Percentiles rank a stretch among this genome's conserved stretches.
phyloP scores from a whole-genome alignment of 2,113 vertebrate species.

The Rattus norvegicus region GRCr8 NC_086028.1:65501001-65501500 shows the following conservation, averaged over 20 bases:
- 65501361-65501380: neutral
- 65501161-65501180: neutral
- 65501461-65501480: too few relatives aligned
- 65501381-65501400: too few relatives aligned
- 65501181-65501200: neutral
- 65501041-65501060: conserved; percentile 20
- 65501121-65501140: conserved; percentile 15
- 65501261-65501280: neutral
- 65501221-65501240: neutral
- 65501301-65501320: neutral
- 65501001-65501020: neutral
- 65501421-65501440: too few relatives aligned
- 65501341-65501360: neutral
- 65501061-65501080: conserved; percentile 2
- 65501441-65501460: too few relatives aligned
- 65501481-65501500: neutral
- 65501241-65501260: neutral
- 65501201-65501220: neutral
- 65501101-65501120: neutral
- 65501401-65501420: too few relatives aligned
- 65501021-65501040: neutral
- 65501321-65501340: neutral
- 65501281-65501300: neutral
- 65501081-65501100: neutral
- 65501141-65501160: neutral